Conservation (phyloP, 2,113 vertebrate genomes). For the Ceyx margarethae region DNA sequence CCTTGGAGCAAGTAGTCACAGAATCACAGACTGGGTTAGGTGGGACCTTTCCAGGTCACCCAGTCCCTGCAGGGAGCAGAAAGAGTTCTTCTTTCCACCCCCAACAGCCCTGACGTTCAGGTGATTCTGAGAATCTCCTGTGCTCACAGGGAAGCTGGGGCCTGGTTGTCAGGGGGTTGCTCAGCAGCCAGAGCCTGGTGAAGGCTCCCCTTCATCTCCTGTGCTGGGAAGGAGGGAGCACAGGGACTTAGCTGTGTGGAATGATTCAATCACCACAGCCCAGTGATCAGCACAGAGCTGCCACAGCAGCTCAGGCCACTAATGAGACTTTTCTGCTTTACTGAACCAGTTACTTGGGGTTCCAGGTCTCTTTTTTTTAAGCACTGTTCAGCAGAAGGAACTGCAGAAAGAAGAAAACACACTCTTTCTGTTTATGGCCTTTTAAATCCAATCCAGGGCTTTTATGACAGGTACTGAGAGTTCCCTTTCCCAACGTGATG, state of each 20-base stretch:
- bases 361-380: background rate
- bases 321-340: conserved; percentile 20
- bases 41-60: background rate
- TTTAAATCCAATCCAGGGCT: background rate
- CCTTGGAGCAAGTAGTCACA: too few species aligned
- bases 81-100: background rate
- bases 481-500: background rate
- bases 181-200: background rate
- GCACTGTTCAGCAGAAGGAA: background rate
- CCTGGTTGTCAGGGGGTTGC: background rate
- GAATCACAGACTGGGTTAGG: background rate
- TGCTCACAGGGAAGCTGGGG: background rate
- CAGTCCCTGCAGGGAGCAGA: background rate
- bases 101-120: background rate
- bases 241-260: conserved; percentile 3
- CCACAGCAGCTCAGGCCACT: background rate
- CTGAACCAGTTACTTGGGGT: background rate
- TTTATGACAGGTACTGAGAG: background rate
- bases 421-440: background rate
- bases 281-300: background rate
- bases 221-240: conserved; percentile 21
- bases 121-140: background rate
- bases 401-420: background rate
- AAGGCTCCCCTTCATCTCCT: conserved; percentile 21
- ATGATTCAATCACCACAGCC: conserved; percentile 5